A percentile compares a stretch with the other conserved stretches of the same genome.
Evolutionary conservation across 2,888 invertebrate genomes (phyloP).

Genomic region (Papilio gigon): DNA sequence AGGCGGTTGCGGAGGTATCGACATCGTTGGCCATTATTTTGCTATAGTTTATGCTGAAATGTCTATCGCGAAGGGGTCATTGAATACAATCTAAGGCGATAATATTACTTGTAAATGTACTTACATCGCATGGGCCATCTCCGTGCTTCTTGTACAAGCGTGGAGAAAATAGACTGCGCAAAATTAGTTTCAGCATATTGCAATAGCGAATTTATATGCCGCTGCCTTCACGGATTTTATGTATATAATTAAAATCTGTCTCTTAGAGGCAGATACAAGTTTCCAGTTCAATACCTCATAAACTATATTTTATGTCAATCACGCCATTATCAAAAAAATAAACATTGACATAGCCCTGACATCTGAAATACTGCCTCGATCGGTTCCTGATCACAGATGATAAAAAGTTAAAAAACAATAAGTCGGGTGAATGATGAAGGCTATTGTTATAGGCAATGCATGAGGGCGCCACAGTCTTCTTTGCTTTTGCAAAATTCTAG

Average conservation of each 20-base stretch:
- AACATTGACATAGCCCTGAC: background rate
- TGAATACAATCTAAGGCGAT: background rate
- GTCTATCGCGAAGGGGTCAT: background rate
- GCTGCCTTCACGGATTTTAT: background rate
- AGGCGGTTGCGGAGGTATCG: background rate
- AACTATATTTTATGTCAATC: background rate
- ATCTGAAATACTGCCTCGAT: background rate
- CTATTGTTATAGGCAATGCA: no score
- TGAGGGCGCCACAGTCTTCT: no score
- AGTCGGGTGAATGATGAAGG: no score
- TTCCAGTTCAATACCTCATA: background rate
- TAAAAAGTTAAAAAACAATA: background rate
- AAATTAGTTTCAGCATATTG: slow-evolving; percentile 75
- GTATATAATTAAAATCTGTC: background rate
- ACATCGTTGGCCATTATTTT: background rate
- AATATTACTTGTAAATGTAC: slow-evolving; percentile 41
- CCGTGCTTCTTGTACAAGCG: slow-evolving; percentile 87
- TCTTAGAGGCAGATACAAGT: background rate
- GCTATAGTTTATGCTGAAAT: background rate
- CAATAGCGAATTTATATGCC: background rate
- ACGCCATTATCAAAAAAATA: slow-evolving; percentile 7
- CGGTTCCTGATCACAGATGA: background rate
- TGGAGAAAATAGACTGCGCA: slow-evolving; percentile 87
- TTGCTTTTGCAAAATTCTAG: no score
- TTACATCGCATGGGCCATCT: slow-evolving; percentile 80